Percentiles rank a stretch among this genome's conserved stretches.
Evolutionary conservation across 2,888 invertebrate species (phyloP).

Genomic region (Lymantria dispar): DNA sequence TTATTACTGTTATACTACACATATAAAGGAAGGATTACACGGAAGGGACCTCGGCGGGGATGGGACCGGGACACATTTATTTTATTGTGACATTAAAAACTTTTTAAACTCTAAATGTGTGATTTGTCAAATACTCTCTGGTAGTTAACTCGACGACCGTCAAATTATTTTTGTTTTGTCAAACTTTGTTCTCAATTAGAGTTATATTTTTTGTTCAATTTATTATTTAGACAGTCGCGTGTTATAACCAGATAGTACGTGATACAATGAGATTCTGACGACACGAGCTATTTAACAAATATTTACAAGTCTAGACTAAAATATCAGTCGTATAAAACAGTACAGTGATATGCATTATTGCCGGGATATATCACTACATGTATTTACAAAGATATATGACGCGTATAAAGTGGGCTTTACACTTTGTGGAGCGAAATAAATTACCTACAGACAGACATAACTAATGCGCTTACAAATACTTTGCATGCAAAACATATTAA

Average conservation of each 20-base stretch:
- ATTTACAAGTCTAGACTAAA: slow-evolving; percentile 54
- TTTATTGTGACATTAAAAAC: slow-evolving; percentile 52
- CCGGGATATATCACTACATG: slow-evolving; percentile 70
- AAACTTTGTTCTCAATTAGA: neutral
- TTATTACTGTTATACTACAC: slow-evolving; percentile 43
- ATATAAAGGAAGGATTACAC: slow-evolving; percentile 5
- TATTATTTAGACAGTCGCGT: neutral
- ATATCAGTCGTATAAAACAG: slow-evolving; percentile 63
- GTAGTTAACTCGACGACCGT: slow-evolving; percentile 1
- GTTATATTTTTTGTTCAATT: neutral
- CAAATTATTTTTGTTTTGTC: neutral
- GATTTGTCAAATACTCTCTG: slow-evolving; percentile 14
- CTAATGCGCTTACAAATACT: slow-evolving; percentile 7
- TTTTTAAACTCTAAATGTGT: slow-evolving; percentile 52
- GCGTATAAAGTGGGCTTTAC: slow-evolving; percentile 36
- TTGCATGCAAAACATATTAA: slow-evolving; percentile 1
- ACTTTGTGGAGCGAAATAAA: slow-evolving; percentile 31
- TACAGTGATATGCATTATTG: slow-evolving; percentile 78
- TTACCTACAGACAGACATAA: slow-evolving; percentile 7
- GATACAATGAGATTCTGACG: slow-evolving; percentile 21
- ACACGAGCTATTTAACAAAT: slow-evolving; percentile 43
- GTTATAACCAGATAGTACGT: slow-evolving; percentile 5
- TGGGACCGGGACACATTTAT: slow-evolving; percentile 44
- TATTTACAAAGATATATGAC: slow-evolving; percentile 61
- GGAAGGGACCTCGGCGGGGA: slow-evolving; percentile 43